Evolutionary conservation across 1,140 invertebrate genomes (phyloP), one percentile per base, ranked within the genome.

Genomic region (Schlechtendalia chinensis): DNA sequence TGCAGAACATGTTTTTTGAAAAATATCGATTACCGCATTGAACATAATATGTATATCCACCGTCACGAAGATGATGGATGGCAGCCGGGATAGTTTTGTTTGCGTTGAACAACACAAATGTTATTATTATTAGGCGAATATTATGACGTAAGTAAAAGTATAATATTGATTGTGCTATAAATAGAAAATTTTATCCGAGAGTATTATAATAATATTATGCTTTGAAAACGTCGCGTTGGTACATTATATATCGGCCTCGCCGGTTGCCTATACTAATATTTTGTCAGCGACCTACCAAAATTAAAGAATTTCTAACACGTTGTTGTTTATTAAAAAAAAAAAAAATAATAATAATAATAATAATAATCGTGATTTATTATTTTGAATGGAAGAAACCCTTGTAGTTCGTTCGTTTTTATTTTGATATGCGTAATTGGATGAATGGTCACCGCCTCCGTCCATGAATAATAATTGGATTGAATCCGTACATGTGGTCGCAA

Each of bases 381-480:
- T 39, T 39, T 39, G 32, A 39, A 39, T 8, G 32, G 58, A 24
- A 10, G 74, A 59, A 61, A 59, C 58, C 54, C 6, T 77, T 61
- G 54, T 39, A 77, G 17, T 24, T 39, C 74, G 54, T 77, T 77
- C 11, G 19, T 16, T 63, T 65, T 63, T 53, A n/a, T 63, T 19
- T 50, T 63, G 32, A 39, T 22, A 50, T 29, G 17, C 1, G 17
- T 63, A 65, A 80, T 61, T 61, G 58, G 77, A 63, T 65, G 77
- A 65, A 47, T n/a, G n/a, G n/a, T n/a, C n/a, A 3, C 32, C 32
- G 59, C 27, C 17, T 27, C 22, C n/a, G 27, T 39, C 50, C 16
- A 56, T 50, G 53, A 69, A 69, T 72, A 71, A 81, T 71, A 71
- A 71, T 50, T 47, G 54, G 53, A 75, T 58, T 19, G 32, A 75